A percentile compares a stretch with the other conserved stretches of the same genome.
These are phyloP conservation scores for Mamestra configurata DNA, from an alignment of 1,140 invertebrate genomes.

Conservation along the genomic window DNA sequence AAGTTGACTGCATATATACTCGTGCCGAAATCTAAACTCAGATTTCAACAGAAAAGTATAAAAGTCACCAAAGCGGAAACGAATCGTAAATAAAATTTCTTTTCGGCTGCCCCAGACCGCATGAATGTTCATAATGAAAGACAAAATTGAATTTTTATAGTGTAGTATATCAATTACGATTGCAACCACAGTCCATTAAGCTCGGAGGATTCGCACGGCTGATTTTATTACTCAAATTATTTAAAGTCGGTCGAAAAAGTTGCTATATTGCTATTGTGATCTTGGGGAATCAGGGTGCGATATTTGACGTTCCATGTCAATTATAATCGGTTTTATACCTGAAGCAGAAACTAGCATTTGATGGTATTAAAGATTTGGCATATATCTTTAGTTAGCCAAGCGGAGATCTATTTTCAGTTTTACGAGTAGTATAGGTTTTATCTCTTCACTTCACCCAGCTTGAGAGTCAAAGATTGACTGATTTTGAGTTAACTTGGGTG, in stretches of 20 bases:
- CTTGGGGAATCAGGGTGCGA: background rate
- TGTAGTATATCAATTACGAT: constrained; percentile 48
- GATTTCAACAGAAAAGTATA: constrained; percentile 11
- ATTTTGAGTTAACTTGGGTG: no score
- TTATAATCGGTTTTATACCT: background rate
- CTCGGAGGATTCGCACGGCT: constrained; percentile 51
- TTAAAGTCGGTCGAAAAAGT: constrained; percentile 41
- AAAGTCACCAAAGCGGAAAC: constrained; percentile 36
- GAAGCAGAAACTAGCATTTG: background rate
- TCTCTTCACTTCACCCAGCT: no score
- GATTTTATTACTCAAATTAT: constrained; percentile 62
- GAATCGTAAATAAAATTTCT: constrained; percentile 42
- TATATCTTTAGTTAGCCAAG: no score
- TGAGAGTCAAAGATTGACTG: no score
- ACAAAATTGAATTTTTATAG: constrained; percentile 49
- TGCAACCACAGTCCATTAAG: constrained; percentile 54
- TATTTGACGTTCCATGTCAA: background rate
- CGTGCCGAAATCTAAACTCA: background rate
- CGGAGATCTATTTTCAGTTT: no score
- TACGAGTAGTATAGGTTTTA: no score
- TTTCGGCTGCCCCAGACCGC: constrained; percentile 15
- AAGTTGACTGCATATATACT: background rate
- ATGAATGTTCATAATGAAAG: constrained; percentile 39
- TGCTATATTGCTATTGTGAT: background rate
- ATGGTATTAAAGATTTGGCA: no score